A percentile compares a stretch with the other conserved stretches of the same genome.
phyloP scores from a whole-genome alignment of 1,140 invertebrate species.

The Radopholus similis region DNA sequence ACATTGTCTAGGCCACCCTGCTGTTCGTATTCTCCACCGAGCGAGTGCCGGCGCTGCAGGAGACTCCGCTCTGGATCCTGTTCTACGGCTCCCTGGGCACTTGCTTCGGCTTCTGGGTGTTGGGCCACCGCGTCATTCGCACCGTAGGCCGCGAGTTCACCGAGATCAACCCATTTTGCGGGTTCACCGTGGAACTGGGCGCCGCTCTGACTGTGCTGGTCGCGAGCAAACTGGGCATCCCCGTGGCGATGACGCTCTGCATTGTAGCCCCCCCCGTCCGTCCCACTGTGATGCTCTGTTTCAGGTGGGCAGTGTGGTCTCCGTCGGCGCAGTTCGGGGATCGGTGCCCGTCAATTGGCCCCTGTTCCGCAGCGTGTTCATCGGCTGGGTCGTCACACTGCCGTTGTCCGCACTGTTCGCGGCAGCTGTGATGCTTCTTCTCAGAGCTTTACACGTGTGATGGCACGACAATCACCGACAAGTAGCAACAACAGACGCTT shows the following conservation, averaged over 20 bases:
- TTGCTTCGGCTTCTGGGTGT: slow-evolving; percentile 50
- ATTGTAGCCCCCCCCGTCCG: slow-evolving; percentile 68
- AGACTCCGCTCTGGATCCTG: slow-evolving; percentile 40
- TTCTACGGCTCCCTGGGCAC: slow-evolving; percentile 40
- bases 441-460: slow-evolving; percentile 23
- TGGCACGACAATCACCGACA: no score
- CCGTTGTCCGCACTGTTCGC: slow-evolving; percentile 64
- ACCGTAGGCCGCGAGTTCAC: slow-evolving; percentile 52
- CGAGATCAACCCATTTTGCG: slow-evolving; percentile 61
- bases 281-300: slow-evolving; percentile 73
- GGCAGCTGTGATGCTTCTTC: slow-evolving; percentile 18
- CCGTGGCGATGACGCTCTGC: slow-evolving; percentile 94
- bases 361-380: slow-evolving; percentile 76
- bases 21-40: slow-evolving; percentile 18
- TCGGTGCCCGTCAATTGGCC: slow-evolving; percentile 64
- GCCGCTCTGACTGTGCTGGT: slow-evolving; percentile 88
- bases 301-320: slow-evolving; percentile 74
- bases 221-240: slow-evolving; percentile 88
- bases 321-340: slow-evolving; percentile 41
- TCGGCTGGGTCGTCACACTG: slow-evolving; percentile 91
- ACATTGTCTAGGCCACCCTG: slow-evolving; percentile 14
- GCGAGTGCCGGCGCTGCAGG: slow-evolving; percentile 7
- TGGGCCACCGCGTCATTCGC: slow-evolving; percentile 50
- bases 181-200: slow-evolving; percentile 89
- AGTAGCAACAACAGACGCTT: no score